Evolutionary conservation across 2,113 vertebrate genomes (phyloP).

Genomic region (Mionectes macconnelli): DNA sequence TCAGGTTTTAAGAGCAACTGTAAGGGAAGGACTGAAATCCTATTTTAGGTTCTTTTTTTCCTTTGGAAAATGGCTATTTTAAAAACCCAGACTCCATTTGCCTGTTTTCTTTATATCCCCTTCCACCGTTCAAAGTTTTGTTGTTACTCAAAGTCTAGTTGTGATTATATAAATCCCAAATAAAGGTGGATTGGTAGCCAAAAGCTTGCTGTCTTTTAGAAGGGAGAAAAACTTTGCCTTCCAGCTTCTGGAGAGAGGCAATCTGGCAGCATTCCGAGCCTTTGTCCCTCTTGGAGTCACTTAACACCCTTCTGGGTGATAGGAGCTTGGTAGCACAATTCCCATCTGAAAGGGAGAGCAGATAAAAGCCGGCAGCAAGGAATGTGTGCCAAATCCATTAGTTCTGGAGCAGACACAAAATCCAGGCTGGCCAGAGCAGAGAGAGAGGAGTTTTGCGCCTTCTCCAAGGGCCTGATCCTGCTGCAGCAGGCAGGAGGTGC

Average conservation of each 20-base stretch:
- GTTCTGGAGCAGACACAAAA: background rate
- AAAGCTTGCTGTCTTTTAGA: background rate
- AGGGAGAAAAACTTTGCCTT: background rate
- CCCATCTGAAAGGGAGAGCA: background rate
- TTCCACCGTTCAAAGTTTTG: background rate
- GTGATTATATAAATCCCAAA: background rate
- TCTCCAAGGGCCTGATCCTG: background rate
- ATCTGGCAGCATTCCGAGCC: background rate
- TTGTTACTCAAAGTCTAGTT: background rate
- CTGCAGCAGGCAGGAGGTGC: background rate
- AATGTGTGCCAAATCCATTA: conserved; percentile 31
- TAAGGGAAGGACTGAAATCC: background rate
- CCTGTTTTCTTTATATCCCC: background rate
- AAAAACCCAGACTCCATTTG: background rate
- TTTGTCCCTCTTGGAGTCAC: background rate
- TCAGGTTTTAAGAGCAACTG: background rate
- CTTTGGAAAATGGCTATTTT: background rate
- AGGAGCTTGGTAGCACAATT: background rate
- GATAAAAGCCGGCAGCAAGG: background rate
- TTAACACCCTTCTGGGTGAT: background rate
- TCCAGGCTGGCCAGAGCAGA: background rate
- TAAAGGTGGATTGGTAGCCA: background rate
- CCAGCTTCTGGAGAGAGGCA: background rate
- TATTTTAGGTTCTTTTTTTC: background rate
- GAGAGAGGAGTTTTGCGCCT: background rate